Conservation (phyloP, 2,888 invertebrate genomes). For the Ophonus ardosiacus region DNA sequence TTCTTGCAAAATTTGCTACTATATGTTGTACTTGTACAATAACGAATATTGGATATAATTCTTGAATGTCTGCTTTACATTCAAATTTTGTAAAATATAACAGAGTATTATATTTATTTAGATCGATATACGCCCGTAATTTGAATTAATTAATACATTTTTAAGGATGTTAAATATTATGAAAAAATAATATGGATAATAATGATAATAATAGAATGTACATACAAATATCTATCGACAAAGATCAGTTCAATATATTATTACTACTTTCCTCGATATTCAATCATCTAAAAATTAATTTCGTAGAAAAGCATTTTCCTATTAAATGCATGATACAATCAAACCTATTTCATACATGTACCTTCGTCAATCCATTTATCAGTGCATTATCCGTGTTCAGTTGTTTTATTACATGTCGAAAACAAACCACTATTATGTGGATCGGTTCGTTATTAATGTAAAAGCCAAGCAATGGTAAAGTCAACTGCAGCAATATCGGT, state of each 20-base stretch:
- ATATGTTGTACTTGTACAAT: too few relatives aligned
- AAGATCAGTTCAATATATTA: neutral
- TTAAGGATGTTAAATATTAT: too few relatives aligned
- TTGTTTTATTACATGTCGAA: slow-evolving; percentile 39
- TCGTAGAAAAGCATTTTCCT: slow-evolving; percentile 18
- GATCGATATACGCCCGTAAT: too few relatives aligned
- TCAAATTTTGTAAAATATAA: too few relatives aligned
- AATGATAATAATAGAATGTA: too few relatives aligned
- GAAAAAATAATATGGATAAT: too few relatives aligned
- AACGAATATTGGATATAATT: too few relatives aligned
- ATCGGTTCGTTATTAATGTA: slow-evolving; percentile 39
- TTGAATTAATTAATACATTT: too few relatives aligned
- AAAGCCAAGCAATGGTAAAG: slow-evolving; percentile 12
- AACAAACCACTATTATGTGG: slow-evolving; percentile 40
- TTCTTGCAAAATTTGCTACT: too few relatives aligned
- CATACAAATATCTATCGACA: too few relatives aligned
- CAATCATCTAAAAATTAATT: slow-evolving; percentile 25
- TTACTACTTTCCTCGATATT: neutral
- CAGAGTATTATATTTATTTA: too few relatives aligned
- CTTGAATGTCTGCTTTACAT: too few relatives aligned
- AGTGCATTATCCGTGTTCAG: slow-evolving; percentile 11
- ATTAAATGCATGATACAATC: slow-evolving; percentile 35
- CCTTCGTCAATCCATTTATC: slow-evolving; percentile 27
- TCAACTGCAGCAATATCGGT: slow-evolving; percentile 23
- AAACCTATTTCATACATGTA: slow-evolving; percentile 18